A percentile compares a stretch with the other conserved stretches of the same genome.
Evolutionary conservation across 2,888 invertebrate species (phyloP).

Genomic region (Leptinotarsa tumamoca): DNA sequence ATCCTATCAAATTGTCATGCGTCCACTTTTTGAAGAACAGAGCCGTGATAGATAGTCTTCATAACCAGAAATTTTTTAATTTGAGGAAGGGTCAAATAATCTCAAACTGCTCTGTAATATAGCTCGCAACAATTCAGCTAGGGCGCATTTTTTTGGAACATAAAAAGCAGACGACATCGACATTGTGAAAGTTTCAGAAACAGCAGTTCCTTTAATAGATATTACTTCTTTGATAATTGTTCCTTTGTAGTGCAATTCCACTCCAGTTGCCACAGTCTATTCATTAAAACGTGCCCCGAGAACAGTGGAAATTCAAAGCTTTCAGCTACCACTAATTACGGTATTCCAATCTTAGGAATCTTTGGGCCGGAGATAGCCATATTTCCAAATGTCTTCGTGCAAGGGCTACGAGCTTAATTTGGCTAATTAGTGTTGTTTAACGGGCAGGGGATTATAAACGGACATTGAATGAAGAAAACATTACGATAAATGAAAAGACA

Average conservation of each 20-base stretch:
- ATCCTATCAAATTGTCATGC: too few relatives aligned
- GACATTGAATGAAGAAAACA: background rate
- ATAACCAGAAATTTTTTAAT: too few relatives aligned
- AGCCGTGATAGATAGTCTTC: too few relatives aligned
- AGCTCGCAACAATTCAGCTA: background rate
- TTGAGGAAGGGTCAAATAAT: background rate
- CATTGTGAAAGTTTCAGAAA: constrained; percentile 58
- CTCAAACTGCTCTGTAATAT: background rate
- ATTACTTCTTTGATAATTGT: constrained; percentile 66
- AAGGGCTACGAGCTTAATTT: constrained; percentile 16
- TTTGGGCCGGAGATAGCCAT: constrained; percentile 32
- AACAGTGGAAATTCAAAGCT: constrained; percentile 55
- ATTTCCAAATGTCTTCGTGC: constrained; percentile 18
- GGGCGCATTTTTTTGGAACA: background rate
- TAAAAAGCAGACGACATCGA: constrained; percentile 30
- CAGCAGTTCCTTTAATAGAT: constrained; percentile 62
- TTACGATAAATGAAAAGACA: background rate
- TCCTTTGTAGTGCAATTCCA: constrained; percentile 64
- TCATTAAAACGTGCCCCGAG: constrained; percentile 58
- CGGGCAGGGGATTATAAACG: background rate
- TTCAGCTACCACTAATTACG: constrained; percentile 61
- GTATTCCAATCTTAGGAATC: constrained; percentile 57
- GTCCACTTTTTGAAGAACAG: too few relatives aligned
- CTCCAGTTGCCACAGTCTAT: constrained; percentile 61
- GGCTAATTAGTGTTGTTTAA: constrained; percentile 12